Evolutionary conservation across 2,797 vertebrate species (phyloP).

Genomic region (Petrocephalus schoutedeni): DNA sequence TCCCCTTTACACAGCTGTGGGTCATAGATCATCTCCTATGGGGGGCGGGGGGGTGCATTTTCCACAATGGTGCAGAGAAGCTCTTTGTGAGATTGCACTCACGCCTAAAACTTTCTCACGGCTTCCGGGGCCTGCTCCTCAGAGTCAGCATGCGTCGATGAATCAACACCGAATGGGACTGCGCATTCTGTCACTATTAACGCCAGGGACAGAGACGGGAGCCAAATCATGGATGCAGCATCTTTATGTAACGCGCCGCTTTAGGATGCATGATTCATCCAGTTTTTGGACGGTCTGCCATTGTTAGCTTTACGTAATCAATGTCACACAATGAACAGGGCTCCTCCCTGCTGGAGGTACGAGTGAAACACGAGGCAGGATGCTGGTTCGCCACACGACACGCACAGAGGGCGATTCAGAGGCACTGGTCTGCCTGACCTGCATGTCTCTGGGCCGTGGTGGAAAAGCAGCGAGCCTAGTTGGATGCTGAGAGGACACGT

Average conservation of each 20-base stretch:
- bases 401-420: neutral
- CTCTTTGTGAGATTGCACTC: neutral
- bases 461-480: neutral
- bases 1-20: neutral
- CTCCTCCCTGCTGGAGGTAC: neutral
- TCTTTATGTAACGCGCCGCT: neutral
- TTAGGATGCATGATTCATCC: neutral
- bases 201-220: neutral
- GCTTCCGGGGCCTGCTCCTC: neutral
- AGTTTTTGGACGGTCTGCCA: neutral
- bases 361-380: neutral
- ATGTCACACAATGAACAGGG: neutral
- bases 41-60: neutral
- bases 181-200: neutral
- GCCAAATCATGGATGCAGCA: neutral
- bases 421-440: neutral
- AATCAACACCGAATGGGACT: constrained; percentile 10
- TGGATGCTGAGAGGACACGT: neutral
- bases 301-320: constrained; percentile 8
- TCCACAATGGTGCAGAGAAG: neutral
- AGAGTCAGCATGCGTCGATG: neutral
- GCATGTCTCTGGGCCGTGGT: neutral
- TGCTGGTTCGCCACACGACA: neutral
- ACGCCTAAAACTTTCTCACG: neutral
- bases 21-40: neutral